These are phyloP conservation scores for Osmerus eperlanus DNA, from an alignment of 2,113 vertebrate species.

Conservation along the genomic window DNA sequence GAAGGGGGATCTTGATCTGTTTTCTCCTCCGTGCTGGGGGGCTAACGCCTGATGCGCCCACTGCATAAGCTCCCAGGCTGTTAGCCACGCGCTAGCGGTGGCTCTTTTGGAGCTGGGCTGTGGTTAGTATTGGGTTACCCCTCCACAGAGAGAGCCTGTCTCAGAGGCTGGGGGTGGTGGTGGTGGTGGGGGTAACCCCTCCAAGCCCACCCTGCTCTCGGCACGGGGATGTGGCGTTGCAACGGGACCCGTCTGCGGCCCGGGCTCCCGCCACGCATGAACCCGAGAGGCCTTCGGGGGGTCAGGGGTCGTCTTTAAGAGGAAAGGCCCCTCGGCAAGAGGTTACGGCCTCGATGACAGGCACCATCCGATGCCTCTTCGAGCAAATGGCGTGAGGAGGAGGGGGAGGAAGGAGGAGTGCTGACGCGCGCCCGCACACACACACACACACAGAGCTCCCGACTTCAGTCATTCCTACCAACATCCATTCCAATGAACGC, in stretches of 20 bases:
- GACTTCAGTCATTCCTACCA: background rate
- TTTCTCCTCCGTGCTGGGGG: no score
- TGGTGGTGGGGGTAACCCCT: background rate
- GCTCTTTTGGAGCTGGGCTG: constrained; percentile 2
- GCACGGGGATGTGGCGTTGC: background rate
- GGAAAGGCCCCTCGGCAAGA: constrained; percentile 35
- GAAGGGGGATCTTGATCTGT: no score
- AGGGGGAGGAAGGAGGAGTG: background rate
- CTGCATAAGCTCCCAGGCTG: constrained; percentile 6
- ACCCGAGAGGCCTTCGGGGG: constrained; percentile 18
- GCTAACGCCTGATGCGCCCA: constrained; percentile 4
- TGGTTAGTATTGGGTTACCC: constrained; percentile 41
- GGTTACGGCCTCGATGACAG: constrained; percentile 27
- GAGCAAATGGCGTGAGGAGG: constrained; percentile 35
- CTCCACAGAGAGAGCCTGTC: constrained; percentile 26
- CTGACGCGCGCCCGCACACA: background rate
- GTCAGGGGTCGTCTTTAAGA: constrained; percentile 49
- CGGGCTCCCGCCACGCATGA: constrained; percentile 24
- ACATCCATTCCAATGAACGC: no score
- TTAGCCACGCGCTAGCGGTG: constrained; percentile 1
- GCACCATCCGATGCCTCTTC: constrained; percentile 22
- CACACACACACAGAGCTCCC: background rate
- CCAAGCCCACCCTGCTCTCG: constrained; percentile 20
- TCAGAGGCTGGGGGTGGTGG: background rate
- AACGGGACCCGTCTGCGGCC: background rate